A percentile compares a stretch with the other conserved stretches of the same genome.
phyloP scores from a whole-genome alignment of 2,888 invertebrate genomes.

The Hyposoter dolosus region DNA sequence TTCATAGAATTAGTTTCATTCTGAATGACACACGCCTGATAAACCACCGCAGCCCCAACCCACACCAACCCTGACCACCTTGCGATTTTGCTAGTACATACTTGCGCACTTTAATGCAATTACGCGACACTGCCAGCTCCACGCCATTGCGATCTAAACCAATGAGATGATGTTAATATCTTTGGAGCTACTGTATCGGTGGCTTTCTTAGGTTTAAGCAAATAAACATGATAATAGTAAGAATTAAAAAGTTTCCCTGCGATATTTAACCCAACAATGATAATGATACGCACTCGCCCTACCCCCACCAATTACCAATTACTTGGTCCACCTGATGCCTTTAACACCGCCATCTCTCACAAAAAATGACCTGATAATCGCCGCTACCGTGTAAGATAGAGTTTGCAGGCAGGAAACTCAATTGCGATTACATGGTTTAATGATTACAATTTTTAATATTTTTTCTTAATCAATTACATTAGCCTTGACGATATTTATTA shows the following conservation, averaged over 20 bases:
- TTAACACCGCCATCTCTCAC: conserved; percentile 47
- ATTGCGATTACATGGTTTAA: background rate
- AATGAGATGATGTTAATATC: conserved; percentile 8
- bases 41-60: conserved; percentile 43
- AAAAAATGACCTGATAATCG: background rate
- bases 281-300: conserved; percentile 28
- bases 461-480: background rate
- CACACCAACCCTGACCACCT: conserved; percentile 9
- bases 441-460: background rate
- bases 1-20: conserved; percentile 26
- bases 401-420: conserved; percentile 11
- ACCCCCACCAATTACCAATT: conserved; percentile 14
- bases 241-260: conserved; percentile 28
- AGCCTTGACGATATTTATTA: background rate
- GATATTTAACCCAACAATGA: conserved; percentile 50
- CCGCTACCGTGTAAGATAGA: conserved; percentile 17
- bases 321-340: conserved; percentile 21
- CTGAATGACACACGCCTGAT: conserved; percentile 71
- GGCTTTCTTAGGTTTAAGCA: conserved; percentile 46
- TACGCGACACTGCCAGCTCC: conserved; percentile 14
- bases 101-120: conserved; percentile 45
- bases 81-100: conserved; percentile 28
- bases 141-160: conserved; percentile 44
- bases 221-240: conserved; percentile 24
- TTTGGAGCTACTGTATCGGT: conserved; percentile 59